Conservation (phyloP, 2,888 invertebrate species). For the Hedychridium roseum region DNA sequence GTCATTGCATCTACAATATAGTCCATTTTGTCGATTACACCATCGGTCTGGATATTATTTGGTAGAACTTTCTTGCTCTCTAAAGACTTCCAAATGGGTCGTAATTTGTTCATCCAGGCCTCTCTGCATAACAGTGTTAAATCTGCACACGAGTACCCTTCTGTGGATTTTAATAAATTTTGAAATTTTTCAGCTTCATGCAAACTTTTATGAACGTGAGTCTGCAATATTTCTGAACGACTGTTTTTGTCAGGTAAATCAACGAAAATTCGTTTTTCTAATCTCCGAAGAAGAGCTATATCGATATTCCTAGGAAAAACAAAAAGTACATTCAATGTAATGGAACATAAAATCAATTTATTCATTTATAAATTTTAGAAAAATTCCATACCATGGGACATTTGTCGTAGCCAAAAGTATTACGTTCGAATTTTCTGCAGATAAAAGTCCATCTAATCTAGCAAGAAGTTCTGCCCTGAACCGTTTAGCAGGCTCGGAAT, state of each 20-base stretch:
- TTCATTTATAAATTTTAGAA: not conserved
- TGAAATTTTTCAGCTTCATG: conserved; percentile 64
- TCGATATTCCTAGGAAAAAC: conserved; percentile 79
- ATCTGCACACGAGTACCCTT: conserved; percentile 89
- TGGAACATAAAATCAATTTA: not conserved
- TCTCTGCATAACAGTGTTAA: conserved; percentile 88
- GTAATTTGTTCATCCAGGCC: conserved; percentile 81
- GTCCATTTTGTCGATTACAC: conserved; percentile 47
- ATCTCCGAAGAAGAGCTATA: conserved; percentile 82
- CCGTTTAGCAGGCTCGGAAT: conserved; percentile 71
- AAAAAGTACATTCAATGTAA: conserved; percentile 3
- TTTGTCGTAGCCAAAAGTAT: conserved; percentile 90
- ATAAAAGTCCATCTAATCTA: conserved; percentile 80
- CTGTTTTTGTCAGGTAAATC: conserved; percentile 77
- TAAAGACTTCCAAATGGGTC: conserved; percentile 70
- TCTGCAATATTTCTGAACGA: conserved; percentile 74
- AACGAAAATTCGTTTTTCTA: conserved; percentile 87
- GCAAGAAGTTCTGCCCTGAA: conserved; percentile 89
- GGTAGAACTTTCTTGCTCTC: conserved; percentile 48
- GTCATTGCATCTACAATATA: conserved; percentile 67
- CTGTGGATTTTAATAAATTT: conserved; percentile 68
- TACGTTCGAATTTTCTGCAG: conserved; percentile 70
- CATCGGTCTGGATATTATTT: conserved; percentile 29
- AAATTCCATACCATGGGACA: conserved; percentile 78
- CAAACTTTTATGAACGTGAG: conserved; percentile 65